Conservation (phyloP, 2,113 vertebrate genomes). For the Cyrtonyx montezumae region DNA sequence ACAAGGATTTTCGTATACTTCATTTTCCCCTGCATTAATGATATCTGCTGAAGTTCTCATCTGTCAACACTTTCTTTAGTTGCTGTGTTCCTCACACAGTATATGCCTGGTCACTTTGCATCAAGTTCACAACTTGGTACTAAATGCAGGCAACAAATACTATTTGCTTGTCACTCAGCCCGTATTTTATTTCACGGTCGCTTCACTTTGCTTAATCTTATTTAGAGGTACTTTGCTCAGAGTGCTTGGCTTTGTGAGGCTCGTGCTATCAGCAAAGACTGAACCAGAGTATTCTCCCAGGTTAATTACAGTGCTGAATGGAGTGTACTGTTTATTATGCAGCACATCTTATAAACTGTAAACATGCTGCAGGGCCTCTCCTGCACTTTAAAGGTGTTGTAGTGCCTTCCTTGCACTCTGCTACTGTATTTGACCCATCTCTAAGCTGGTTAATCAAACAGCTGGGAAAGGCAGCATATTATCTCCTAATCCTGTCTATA, state of each 20-base stretch:
- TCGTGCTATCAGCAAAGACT: slow-evolving; percentile 33
- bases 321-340: not conserved
- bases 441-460: slow-evolving; percentile 59
- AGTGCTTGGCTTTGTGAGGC: slow-evolving; percentile 39
- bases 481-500: slow-evolving; percentile 20
- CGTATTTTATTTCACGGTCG: slow-evolving; percentile 43
- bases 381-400: slow-evolving; percentile 5
- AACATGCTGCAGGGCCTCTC: not conserved
- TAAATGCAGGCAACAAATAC: slow-evolving; percentile 17
- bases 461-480: slow-evolving; percentile 17
- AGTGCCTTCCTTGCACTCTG: not conserved
- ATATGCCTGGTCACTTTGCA: not conserved
- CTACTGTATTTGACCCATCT: slow-evolving; percentile 13
- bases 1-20: not conserved
- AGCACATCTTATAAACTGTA: slow-evolving; percentile 34
- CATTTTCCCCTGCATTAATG: not conserved
- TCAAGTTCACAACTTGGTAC: not conserved
- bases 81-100: not conserved
- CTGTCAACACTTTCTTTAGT: not conserved
- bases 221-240: slow-evolving; percentile 47
- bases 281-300: not conserved
- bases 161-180: not conserved
- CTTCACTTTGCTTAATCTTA: slow-evolving; percentile 46
- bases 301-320: slow-evolving; percentile 52
- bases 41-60: not conserved